Percentiles rank a stretch among this genome's conserved stretches.
phyloP scores from a whole-genome alignment of 2,113 vertebrate genomes.

The Bombycilla garrulus region DNA sequence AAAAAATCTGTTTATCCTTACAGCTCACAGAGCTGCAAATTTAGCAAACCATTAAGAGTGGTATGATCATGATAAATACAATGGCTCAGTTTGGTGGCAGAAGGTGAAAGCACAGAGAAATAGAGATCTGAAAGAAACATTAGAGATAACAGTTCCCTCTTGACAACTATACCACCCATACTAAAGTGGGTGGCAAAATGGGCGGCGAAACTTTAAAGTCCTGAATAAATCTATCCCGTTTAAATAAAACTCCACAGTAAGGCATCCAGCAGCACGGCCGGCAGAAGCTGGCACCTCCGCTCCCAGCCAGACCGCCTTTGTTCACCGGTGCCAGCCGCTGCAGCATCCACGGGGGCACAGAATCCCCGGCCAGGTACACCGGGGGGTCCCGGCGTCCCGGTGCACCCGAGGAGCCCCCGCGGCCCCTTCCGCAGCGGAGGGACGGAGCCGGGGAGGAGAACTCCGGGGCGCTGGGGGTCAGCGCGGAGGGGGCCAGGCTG shows the following conservation, averaged over 20 bases:
- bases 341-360: background rate
- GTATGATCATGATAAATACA: background rate
- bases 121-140: background rate
- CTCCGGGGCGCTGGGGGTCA: no score
- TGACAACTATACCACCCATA: background rate
- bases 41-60: background rate
- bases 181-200: background rate
- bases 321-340: background rate
- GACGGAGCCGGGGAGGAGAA: background rate
- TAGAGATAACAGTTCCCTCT: background rate
- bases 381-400: background rate
- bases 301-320: background rate
- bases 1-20: background rate
- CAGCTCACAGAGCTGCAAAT: background rate
- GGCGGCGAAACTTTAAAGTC: background rate
- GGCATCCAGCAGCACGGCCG: background rate
- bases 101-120: background rate
- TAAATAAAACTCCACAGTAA: background rate
- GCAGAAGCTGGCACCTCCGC: background rate
- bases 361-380: background rate
- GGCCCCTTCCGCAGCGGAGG: background rate
- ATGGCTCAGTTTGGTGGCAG: background rate
- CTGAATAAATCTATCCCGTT: background rate
- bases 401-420: background rate
- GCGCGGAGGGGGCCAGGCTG: background rate